These are phyloP conservation scores for Chloroclystis v-ata DNA, from an alignment of 2,888 invertebrate species.

Conservation along the genomic window DNA sequence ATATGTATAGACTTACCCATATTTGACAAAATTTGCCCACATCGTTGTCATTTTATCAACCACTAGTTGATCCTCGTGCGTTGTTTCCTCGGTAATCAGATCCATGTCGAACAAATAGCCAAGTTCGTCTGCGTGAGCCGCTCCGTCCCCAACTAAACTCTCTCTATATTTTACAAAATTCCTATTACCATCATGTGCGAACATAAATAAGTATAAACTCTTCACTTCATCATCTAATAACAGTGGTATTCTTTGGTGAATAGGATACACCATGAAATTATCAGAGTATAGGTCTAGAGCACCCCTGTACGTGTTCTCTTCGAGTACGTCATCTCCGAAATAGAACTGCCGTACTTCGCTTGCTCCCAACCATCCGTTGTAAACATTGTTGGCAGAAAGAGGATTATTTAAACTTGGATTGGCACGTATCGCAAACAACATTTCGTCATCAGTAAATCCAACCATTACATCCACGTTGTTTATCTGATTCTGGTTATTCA, in stretches of 20 bases:
- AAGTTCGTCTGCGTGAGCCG: conserved; percentile 45
- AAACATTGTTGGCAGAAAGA: conserved; percentile 13
- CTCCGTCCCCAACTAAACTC: conserved; percentile 37
- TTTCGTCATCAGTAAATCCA: conserved; percentile 40
- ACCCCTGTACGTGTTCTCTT: conserved; percentile 22
- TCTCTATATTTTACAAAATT: conserved; percentile 38
- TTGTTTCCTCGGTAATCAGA: conserved; percentile 30
- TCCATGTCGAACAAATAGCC: conserved; percentile 45
- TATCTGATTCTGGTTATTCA: conserved; percentile 1
- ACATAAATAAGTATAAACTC: conserved; percentile 35
- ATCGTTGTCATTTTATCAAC: conserved; percentile 44
- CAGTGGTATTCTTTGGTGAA: neutral
- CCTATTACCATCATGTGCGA: conserved; percentile 47
- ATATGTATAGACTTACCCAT: conserved; percentile 32
- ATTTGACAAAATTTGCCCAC: conserved; percentile 51
- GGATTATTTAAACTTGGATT: conserved; percentile 2
- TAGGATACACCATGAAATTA: conserved; percentile 36
- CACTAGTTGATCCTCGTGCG: conserved; percentile 36
- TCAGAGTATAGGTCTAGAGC: conserved; percentile 41
- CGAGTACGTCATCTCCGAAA: conserved; percentile 43
- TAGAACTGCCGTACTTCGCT: conserved; percentile 43
- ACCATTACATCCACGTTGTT: conserved; percentile 38
- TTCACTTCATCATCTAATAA: conserved; percentile 9
- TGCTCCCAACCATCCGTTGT: conserved; percentile 29
- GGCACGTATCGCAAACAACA: conserved; percentile 1